A percentile compares a stretch with the other conserved stretches of the same genome.
phyloP scores from a whole-genome alignment of 2,888 invertebrate species.

The Brachylomia viminalis region DNA sequence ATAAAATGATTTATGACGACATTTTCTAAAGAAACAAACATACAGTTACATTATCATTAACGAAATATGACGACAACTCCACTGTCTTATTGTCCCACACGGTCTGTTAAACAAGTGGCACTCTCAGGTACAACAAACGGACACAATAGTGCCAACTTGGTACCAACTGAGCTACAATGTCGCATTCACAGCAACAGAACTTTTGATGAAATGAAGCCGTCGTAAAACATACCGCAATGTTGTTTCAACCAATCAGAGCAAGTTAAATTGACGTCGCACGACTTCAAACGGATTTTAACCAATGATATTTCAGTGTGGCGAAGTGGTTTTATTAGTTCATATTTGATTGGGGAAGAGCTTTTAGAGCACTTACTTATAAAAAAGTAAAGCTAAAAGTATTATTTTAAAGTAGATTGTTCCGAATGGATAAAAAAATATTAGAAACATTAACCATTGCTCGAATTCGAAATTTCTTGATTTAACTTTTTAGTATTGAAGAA shows the following conservation, averaged over 20 bases:
- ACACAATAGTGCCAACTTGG: constrained; percentile 46
- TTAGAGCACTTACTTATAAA: background rate
- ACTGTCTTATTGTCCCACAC: background rate
- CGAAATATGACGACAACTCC: constrained; percentile 15
- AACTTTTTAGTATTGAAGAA: background rate
- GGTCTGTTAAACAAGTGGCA: constrained; percentile 31
- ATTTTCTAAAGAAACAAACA: background rate
- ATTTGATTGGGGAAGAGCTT: background rate
- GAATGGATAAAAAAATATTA: background rate
- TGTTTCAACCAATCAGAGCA: constrained; percentile 28
- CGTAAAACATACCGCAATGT: background rate
- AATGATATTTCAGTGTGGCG: constrained; percentile 1
- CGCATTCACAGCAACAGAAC: constrained; percentile 35
- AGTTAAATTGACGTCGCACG: constrained; percentile 26
- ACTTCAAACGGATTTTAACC: constrained; percentile 32
- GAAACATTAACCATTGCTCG: background rate
- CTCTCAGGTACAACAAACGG: constrained; percentile 25
- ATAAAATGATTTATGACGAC: background rate
- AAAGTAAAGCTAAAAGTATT: background rate
- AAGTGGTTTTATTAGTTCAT: constrained; percentile 18
- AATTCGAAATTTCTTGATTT: background rate
- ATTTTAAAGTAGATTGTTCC: background rate
- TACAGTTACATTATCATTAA: background rate
- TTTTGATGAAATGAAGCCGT: constrained; percentile 24
- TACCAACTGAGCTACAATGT: constrained; percentile 18